Evolutionary conservation across 1,140 invertebrate species (phyloP).

Genomic region (Dendroctonus valens): DNA sequence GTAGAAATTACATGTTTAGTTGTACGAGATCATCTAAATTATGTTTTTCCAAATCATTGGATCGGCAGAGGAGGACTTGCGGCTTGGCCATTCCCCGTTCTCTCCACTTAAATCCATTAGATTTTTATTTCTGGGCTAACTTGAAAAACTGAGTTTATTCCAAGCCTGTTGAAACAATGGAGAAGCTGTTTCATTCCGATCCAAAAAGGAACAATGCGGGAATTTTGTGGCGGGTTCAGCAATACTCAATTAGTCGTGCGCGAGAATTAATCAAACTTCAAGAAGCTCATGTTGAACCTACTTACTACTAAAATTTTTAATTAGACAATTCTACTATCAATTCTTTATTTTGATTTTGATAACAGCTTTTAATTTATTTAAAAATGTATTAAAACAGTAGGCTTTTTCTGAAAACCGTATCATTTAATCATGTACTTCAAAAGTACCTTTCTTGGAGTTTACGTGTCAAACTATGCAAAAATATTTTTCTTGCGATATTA

Average conservation of each 20-base stretch:
- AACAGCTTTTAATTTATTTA: too few relatives aligned
- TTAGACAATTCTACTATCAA: too few relatives aligned
- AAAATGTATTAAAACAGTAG: too few relatives aligned
- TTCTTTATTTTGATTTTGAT: too few relatives aligned
- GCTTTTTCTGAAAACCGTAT: too few relatives aligned
- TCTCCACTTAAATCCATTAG: not conserved
- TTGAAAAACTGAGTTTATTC: not conserved
- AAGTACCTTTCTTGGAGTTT: too few relatives aligned
- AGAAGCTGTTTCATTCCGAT: not conserved
- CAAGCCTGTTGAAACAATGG: not conserved
- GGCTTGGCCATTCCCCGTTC: slow-evolving; percentile 1
- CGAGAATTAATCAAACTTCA: not conserved
- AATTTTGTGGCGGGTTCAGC: not conserved
- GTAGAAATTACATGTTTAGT: not conserved
- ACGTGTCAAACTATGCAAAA: too few relatives aligned
- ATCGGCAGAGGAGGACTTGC: not conserved
- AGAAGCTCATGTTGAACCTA: not conserved
- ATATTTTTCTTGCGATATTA: too few relatives aligned
- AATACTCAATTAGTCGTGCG: not conserved
- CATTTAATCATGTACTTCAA: too few relatives aligned
- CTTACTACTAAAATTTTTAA: too few relatives aligned
- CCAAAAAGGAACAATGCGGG: not conserved
- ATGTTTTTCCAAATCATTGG: not conserved
- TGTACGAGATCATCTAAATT: not conserved
- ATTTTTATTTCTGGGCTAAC: not conserved